Percentiles rank a stretch among this genome's conserved stretches.
phyloP scores from a whole-genome alignment of 2,888 invertebrate genomes.

The Latrodectus elegans region DNA sequence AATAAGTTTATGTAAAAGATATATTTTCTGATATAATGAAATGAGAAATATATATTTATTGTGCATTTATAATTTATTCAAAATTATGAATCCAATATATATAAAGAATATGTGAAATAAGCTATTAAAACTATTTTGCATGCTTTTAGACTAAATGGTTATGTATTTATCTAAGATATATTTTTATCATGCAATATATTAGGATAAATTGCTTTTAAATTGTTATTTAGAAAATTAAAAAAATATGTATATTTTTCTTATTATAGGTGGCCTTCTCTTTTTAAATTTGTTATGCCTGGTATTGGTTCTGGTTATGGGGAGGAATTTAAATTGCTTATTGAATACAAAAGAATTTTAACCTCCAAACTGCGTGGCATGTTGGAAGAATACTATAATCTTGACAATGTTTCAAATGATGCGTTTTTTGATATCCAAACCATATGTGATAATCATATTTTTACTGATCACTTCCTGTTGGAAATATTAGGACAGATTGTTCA shows the following conservation, averaged over 20 bases:
- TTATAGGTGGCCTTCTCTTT: constrained; percentile 45
- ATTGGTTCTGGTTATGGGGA: constrained; percentile 45
- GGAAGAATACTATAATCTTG: constrained; percentile 43
- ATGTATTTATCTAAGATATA: too few relatives aligned
- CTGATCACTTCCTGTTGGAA: constrained; percentile 46
- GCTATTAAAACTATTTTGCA: too few relatives aligned
- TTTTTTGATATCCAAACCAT: constrained; percentile 45
- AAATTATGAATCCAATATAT: too few relatives aligned
- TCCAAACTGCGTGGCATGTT: constrained; percentile 35
- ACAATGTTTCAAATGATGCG: constrained; percentile 60
- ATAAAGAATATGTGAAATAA: too few relatives aligned
- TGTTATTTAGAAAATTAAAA: too few relatives aligned
- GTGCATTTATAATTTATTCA: too few relatives aligned
- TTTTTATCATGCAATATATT: too few relatives aligned
- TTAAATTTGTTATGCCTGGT: constrained; percentile 4
- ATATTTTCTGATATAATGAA: too few relatives aligned
- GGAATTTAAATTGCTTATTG: constrained; percentile 19
- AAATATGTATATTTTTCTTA: background rate
- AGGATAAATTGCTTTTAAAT: too few relatives aligned
- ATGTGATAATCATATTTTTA: constrained; percentile 11
- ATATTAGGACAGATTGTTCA: constrained; percentile 50
- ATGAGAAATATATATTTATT: too few relatives aligned
- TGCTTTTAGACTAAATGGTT: too few relatives aligned
- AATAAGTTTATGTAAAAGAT: too few relatives aligned
- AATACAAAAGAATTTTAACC: constrained; percentile 17